Evolutionary conservation across 2,888 invertebrate genomes (phyloP).

Genomic region (Minunthozetes semirufus): DNA sequence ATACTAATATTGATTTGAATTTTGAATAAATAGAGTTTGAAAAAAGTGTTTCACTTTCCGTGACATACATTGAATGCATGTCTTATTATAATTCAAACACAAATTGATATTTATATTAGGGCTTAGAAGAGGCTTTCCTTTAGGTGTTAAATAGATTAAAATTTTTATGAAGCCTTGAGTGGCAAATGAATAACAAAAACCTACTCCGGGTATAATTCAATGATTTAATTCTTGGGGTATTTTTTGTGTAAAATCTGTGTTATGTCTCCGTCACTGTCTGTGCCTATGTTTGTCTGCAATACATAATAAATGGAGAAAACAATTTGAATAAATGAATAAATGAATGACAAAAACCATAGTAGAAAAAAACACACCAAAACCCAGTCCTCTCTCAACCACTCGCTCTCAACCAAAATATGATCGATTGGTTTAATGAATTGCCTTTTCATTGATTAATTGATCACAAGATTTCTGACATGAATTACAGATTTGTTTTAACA

Average conservation of each 20-base stretch:
- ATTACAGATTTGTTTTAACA: neutral
- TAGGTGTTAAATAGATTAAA: constrained; percentile 1
- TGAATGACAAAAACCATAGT: neutral
- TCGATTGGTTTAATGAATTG: constrained; percentile 19
- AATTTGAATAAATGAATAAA: constrained; percentile 28
- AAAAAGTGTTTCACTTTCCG: neutral
- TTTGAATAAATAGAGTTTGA: neutral
- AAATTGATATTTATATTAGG: neutral
- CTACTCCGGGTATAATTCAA: no score
- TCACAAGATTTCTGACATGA: neutral
- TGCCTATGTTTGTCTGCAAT: neutral
- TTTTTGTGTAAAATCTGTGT: neutral
- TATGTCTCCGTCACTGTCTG: neutral
- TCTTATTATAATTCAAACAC: neutral
- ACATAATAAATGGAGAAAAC: neutral
- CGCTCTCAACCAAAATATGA: neutral
- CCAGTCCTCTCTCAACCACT: no score
- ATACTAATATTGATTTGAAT: no score
- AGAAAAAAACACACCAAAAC: no score
- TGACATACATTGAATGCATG: neutral
- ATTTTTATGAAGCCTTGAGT: neutral
- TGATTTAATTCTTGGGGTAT: neutral
- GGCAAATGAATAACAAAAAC: no score
- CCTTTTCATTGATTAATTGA: constrained; percentile 11
- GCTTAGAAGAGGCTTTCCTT: neutral